phyloP scores from a whole-genome alignment of 2,888 invertebrate genomes.

The Parnassius smintheus region DNA sequence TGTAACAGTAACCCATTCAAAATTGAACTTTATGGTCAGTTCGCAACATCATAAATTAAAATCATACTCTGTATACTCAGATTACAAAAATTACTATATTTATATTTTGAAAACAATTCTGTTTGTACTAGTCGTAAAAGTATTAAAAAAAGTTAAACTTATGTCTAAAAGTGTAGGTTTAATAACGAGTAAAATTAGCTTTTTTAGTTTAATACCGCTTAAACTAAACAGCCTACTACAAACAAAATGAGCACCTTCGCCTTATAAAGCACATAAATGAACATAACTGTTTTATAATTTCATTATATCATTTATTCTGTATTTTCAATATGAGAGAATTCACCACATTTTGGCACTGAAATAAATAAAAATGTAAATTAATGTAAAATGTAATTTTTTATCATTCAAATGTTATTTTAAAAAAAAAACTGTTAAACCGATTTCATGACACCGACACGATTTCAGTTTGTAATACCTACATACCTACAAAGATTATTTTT shows the following conservation, averaged over 20 bases:
- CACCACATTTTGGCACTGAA: not conserved
- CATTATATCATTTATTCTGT: too few species aligned
- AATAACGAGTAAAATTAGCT: too few species aligned
- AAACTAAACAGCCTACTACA: too few species aligned
- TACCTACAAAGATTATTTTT: not conserved
- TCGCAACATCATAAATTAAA: too few species aligned
- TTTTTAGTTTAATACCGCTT: too few species aligned
- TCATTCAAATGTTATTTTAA: too few species aligned
- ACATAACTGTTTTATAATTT: too few species aligned
- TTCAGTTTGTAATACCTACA: not conserved
- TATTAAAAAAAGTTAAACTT: slow-evolving; percentile 16
- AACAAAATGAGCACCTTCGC: too few species aligned
- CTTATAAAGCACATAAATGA: too few species aligned
- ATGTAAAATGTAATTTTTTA: too few species aligned
- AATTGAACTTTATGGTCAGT: too few species aligned
- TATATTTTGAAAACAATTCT: slow-evolving; percentile 19
- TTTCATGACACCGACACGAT: not conserved
- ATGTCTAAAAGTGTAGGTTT: not conserved
- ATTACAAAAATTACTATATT: not conserved
- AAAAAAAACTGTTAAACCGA: not conserved
- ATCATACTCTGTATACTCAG: not conserved
- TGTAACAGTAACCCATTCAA: slow-evolving; percentile 18
- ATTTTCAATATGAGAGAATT: too few species aligned
- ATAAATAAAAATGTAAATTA: not conserved
- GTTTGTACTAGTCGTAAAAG: slow-evolving; percentile 26